phyloP scores from a whole-genome alignment of 2,888 invertebrate genomes.

The Lissocephala sabroskyi region DNA sequence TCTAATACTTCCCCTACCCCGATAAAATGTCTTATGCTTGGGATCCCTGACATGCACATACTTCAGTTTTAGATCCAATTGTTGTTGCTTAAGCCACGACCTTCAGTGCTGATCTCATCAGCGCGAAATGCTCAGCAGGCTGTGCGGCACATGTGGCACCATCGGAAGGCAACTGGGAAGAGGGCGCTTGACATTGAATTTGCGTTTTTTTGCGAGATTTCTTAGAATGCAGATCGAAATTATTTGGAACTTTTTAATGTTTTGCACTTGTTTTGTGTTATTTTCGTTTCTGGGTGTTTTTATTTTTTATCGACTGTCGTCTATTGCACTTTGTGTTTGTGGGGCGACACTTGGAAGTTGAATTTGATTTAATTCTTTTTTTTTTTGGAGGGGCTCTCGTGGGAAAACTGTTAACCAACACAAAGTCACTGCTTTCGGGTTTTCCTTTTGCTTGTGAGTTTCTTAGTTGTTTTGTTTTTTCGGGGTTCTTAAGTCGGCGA shows the following conservation, averaged over 20 bases:
- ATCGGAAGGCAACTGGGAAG: conserved; percentile 19
- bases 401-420: too few species aligned
- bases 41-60: too few species aligned
- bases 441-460: conserved; percentile 9
- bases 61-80: too few species aligned
- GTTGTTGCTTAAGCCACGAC: too few species aligned
- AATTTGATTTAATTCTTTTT: conserved; percentile 1
- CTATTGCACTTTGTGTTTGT: conserved; percentile 26
- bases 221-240: too few species aligned
- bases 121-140: conserved; percentile 11
- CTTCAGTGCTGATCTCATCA: conserved; percentile 39
- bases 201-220: too few species aligned
- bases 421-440: conserved; percentile 9
- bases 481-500: conserved; percentile 38
- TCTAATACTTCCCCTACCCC: too few species aligned
- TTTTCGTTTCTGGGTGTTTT: conserved; percentile 5
- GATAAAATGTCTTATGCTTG: too few species aligned
- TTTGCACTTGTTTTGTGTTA: neutral
- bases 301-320: neutral
- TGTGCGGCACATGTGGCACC: conserved; percentile 31
- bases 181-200: too few species aligned
- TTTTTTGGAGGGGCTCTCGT: conserved; percentile 4
- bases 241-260: neutral
- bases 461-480: conserved; percentile 11
- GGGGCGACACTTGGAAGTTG: too few species aligned